phyloP scores from a whole-genome alignment of 2,888 invertebrate genomes.

The Dyspetes luteomarginatus region DNA sequence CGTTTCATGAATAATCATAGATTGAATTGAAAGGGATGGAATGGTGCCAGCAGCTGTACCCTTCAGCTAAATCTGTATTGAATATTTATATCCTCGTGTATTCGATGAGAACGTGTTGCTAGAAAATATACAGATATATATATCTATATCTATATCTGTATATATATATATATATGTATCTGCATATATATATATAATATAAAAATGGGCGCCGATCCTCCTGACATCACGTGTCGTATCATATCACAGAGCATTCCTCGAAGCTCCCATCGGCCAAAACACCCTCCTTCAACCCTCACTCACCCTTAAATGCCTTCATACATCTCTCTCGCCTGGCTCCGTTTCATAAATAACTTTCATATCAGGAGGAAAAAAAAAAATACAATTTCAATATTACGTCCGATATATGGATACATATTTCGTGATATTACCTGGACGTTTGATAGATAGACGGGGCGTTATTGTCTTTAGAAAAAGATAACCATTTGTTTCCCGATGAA shows the following conservation, averaged over 20 bases:
- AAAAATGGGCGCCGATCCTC: slow-evolving; percentile 72
- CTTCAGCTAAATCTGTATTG: background rate
- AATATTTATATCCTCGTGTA: slow-evolving; percentile 47
- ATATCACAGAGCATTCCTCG: slow-evolving; percentile 71
- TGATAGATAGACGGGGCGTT: slow-evolving; percentile 82
- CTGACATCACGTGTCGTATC: slow-evolving; percentile 76
- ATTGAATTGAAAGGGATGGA: background rate
- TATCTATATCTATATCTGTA: too few relatives aligned
- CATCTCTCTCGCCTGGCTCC: slow-evolving; percentile 74
- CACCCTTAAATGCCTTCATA: slow-evolving; percentile 57
- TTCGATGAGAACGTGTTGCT: slow-evolving; percentile 40
- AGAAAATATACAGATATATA: slow-evolving; percentile 31
- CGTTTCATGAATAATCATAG: background rate
- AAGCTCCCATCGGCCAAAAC: slow-evolving; percentile 32
- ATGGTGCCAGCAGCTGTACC: background rate
- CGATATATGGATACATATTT: slow-evolving; percentile 75
- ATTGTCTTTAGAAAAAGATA: slow-evolving; percentile 83
- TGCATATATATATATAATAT: background rate
- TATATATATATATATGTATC: too few relatives aligned
- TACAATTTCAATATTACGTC: slow-evolving; percentile 82
- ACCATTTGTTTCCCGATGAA: slow-evolving; percentile 80
- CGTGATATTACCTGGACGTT: slow-evolving; percentile 80
- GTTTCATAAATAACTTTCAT: slow-evolving; percentile 82
- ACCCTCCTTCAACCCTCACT: background rate
- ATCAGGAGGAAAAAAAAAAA: slow-evolving; percentile 76